Evolutionary conservation across 2,797 vertebrate species (phyloP).

Genomic region (Novumbra hubbsi): DNA sequence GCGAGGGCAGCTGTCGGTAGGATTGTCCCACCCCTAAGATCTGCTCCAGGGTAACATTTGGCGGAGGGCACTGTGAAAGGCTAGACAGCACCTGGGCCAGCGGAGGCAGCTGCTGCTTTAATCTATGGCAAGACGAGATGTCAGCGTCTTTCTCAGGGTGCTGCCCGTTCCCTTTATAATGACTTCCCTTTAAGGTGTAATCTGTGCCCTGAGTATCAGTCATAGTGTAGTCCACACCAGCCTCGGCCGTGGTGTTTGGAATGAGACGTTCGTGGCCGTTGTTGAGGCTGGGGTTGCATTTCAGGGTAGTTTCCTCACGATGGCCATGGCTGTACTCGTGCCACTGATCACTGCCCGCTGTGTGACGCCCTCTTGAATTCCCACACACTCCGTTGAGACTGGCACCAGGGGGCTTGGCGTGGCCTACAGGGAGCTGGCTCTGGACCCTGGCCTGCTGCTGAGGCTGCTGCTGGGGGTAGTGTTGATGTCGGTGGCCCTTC

Average conservation of each 20-base stretch:
- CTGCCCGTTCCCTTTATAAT: slow-evolving; percentile 39
- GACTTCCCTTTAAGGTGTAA: slow-evolving; percentile 25
- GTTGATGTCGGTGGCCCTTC: slow-evolving; percentile 35
- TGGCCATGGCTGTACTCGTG: slow-evolving; percentile 51
- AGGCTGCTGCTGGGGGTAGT: slow-evolving; percentile 53
- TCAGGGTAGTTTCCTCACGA: slow-evolving; percentile 25
- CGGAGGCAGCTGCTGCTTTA: slow-evolving; percentile 41
- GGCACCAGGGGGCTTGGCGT: slow-evolving; percentile 47
- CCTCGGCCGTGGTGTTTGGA: slow-evolving; percentile 38
- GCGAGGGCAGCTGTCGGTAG: slow-evolving; percentile 46
- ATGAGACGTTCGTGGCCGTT: slow-evolving; percentile 53
- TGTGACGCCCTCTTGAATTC: background rate
- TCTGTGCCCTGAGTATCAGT: slow-evolving; percentile 27
- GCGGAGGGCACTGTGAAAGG: slow-evolving; percentile 61
- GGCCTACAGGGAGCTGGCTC: slow-evolving; percentile 45
- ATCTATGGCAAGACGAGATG: slow-evolving; percentile 52
- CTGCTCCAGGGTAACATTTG: slow-evolving; percentile 63
- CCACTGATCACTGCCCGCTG: slow-evolving; percentile 51
- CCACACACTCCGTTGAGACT: slow-evolving; percentile 47
- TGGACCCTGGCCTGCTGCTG: slow-evolving; percentile 39
- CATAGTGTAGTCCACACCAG: slow-evolving; percentile 58
- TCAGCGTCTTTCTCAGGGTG: slow-evolving; percentile 42
- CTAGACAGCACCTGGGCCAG: slow-evolving; percentile 63
- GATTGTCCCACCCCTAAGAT: slow-evolving; percentile 59
- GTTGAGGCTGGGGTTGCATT: slow-evolving; percentile 42